Base-by-base conservation (phyloP, 2,797 vertebrate genomes). In the Ataeniobius toweri region DNA sequence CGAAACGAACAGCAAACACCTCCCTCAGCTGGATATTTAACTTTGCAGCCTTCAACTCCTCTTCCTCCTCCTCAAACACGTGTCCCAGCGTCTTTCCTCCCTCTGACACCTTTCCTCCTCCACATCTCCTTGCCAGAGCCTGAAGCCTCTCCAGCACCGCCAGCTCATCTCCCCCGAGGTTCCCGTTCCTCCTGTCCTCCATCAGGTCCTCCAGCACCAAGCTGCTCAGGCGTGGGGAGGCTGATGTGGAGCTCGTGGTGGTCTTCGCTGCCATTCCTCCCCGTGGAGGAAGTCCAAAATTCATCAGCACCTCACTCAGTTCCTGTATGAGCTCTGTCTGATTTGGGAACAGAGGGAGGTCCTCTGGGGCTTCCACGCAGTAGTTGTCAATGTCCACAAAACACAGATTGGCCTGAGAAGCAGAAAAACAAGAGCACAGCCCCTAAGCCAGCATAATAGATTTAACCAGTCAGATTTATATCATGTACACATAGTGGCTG, bases 361-460 rank as follows among this genome's bases (percentile, higher is more conserved):
- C 97, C 86, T 99, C 98, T 0, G 98, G 98, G 68, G 96, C 90
- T 79, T 99, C 98, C 0, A 99, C 96, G 76, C 94, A 96, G 90
- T 98, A 97, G 95, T 97, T 98, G 89, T 99, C 98, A 0, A 99
- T 97, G 89, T 99, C 98, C 78, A 99, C 98, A 51, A 99, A 99
- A 85, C 98, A 99, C 85, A 99, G 92, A 85, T 99, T 99, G 65
- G 98, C 97, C 98, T 99, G 94, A 1, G 13, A 70, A 75, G 20
- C 36, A 76, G 71, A 88, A 72, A 44, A 56, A 1, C 3, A 39
- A 53, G 56, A 88, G 53, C 18, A 46, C 3, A 14, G 36, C 28
- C 74, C 44, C 3, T 78, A 55, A n/a, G 78, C 77, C 78, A 84
- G 75, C 24, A 44, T 74, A 75, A 87, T 41, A 77, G 74, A 55